These are phyloP conservation scores for Poeciliopsis prolifica DNA, from an alignment of 2,113 vertebrate species.

Conservation along the genomic window DNA sequence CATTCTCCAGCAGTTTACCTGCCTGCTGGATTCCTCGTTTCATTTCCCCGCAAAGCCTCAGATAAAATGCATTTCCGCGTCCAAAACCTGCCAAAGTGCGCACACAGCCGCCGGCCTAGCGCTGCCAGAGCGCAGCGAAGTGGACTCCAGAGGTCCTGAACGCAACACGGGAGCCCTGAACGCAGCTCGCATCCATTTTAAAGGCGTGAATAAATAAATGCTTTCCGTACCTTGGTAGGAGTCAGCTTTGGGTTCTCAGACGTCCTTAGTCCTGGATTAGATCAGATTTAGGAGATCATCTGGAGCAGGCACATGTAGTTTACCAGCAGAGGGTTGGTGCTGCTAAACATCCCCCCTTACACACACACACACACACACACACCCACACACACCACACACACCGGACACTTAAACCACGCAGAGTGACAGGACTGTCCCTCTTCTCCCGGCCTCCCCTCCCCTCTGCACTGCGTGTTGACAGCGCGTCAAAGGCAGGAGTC, in stretches of 20 bases:
- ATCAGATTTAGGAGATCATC: slow-evolving; percentile 73
- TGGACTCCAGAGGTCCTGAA: slow-evolving; percentile 37
- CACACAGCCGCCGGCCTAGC: slow-evolving; percentile 56
- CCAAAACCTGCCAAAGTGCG: slow-evolving; percentile 66
- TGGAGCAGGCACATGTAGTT: slow-evolving; percentile 75
- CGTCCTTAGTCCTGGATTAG: slow-evolving; percentile 73
- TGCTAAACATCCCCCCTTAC: slow-evolving; percentile 37
- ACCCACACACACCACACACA: too few species aligned
- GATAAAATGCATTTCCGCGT: neutral
- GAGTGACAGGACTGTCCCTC: slow-evolving; percentile 72
- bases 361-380: too few species aligned
- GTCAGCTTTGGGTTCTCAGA: slow-evolving; percentile 64
- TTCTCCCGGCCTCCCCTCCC: slow-evolving; percentile 28
- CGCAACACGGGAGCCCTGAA: neutral
- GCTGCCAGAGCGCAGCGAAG: slow-evolving; percentile 24
- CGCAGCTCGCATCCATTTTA: neutral
- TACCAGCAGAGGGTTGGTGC: slow-evolving; percentile 26
- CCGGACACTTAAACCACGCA: slow-evolving; percentile 54
- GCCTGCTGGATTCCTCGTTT: slow-evolving; percentile 2
- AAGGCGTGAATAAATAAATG: neutral
- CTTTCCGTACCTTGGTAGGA: slow-evolving; percentile 72
- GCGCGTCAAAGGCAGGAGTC: slow-evolving; percentile 56
- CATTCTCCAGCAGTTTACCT: slow-evolving; percentile 24
- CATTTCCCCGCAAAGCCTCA: neutral
- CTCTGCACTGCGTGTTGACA: slow-evolving; percentile 60